These are phyloP conservation scores for Tryphoninae sp. DNA, from an alignment of 2,888 invertebrate genomes.

Conservation along the genomic window DNA sequence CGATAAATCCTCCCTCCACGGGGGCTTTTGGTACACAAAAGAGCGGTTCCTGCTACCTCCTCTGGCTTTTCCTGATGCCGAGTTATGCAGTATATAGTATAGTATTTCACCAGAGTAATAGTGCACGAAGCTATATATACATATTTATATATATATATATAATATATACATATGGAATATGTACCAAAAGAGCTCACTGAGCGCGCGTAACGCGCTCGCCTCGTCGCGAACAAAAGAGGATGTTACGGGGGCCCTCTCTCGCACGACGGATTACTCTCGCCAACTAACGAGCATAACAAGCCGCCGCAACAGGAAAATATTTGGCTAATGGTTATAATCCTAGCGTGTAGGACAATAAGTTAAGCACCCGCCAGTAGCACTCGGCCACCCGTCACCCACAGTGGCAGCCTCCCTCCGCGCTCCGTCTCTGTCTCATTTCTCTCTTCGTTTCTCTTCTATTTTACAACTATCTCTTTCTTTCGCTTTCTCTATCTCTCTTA, in stretches of 20 bases:
- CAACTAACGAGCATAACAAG: conserved; percentile 75
- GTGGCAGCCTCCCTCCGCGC: conserved; percentile 63
- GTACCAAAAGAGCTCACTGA: conserved; percentile 23
- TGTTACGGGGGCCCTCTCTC: conserved; percentile 67
- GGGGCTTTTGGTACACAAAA: conserved; percentile 22
- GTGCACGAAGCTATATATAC: conserved; percentile 16
- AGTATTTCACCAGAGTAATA: conserved; percentile 39
- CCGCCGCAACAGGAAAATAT: conserved; percentile 75
- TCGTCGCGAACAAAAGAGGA: conserved; percentile 69
- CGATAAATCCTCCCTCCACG: conserved; percentile 51
- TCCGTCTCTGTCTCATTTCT: conserved; percentile 49
- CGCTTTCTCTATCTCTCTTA: conserved; percentile 12
- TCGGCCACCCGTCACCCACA: conserved; percentile 74
- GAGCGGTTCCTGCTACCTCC: conserved; percentile 37
- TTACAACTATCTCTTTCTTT: conserved; percentile 42
- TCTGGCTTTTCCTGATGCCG: conserved; percentile 25
- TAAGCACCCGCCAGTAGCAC: conserved; percentile 77
- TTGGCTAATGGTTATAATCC: conserved; percentile 76
- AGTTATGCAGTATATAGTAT: background rate
- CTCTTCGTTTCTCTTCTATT: conserved; percentile 38
- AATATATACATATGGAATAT: conserved; percentile 3
- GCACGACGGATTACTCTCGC: conserved; percentile 71
- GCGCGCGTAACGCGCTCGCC: conserved; percentile 47
- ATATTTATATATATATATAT: background rate
- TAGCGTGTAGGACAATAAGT: conserved; percentile 76